These are phyloP conservation scores for Eupleurogrammus muticus DNA, from an alignment of 2,797 vertebrate genomes.

Conservation along the genomic window DNA sequence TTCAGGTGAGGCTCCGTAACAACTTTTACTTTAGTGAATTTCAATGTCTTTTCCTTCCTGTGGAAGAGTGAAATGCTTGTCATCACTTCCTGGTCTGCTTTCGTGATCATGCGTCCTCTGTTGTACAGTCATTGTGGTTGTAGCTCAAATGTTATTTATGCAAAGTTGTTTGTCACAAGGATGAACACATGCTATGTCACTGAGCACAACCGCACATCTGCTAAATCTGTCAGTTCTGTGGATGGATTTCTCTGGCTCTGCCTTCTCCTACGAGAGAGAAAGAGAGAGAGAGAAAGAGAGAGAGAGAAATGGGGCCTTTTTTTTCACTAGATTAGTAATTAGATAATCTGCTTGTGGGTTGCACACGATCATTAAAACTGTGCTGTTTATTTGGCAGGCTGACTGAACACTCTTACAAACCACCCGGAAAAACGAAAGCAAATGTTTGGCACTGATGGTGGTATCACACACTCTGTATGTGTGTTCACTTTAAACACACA, in stretches of 20 bases:
- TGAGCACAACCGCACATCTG: background rate
- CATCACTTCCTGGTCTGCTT: background rate
- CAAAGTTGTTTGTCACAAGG: constrained; percentile 6
- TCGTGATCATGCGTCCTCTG: background rate
- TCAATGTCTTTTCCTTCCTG: background rate
- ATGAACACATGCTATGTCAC: background rate
- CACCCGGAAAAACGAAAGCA: constrained; percentile 73
- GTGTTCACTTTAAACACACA: constrained; percentile 44
- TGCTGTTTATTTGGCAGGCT: constrained; percentile 72
- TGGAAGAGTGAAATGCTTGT: background rate
- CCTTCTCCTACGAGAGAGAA: background rate
- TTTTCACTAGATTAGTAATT: constrained; percentile 61
- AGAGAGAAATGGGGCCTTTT: constrained; percentile 4
- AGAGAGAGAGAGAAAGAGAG: background rate
- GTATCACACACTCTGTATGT: constrained; percentile 45
- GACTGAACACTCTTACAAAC: constrained; percentile 45
- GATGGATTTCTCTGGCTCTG: constrained; percentile 8
- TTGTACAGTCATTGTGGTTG: background rate
- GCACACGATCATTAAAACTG: constrained; percentile 62
- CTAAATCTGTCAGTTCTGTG: background rate
- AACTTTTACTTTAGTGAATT: background rate
- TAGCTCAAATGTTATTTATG: background rate
- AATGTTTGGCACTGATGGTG: constrained; percentile 61
- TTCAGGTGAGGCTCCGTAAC: background rate
- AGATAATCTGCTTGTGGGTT: constrained; percentile 67